Percentiles rank a stretch among this genome's conserved stretches.
phyloP scores from a whole-genome alignment of 2,113 vertebrate species.

The Tursiops truncatus region DNA sequence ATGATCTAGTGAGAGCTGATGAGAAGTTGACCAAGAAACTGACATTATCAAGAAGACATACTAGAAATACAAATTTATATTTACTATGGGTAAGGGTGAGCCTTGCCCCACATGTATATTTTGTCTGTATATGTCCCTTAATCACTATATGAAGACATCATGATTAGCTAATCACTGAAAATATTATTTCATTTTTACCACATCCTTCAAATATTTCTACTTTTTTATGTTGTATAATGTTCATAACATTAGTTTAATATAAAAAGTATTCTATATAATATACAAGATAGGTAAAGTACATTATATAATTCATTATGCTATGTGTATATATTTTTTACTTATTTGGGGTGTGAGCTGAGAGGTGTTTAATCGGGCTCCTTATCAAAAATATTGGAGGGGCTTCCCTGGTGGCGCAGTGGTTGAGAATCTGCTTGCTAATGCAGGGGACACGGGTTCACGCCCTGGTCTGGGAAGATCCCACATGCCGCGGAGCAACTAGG shows the following conservation, averaged over 20 bases:
- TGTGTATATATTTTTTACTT: background rate
- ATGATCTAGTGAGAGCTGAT: background rate
- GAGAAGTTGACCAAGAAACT: background rate
- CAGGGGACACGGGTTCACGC: too few relatives aligned
- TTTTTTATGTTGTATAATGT: conserved; percentile 13
- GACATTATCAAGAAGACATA: background rate
- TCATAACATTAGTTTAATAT: background rate
- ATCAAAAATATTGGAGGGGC: background rate
- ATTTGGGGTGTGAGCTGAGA: background rate
- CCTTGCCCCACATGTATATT: background rate
- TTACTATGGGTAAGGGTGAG: background rate
- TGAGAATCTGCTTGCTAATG: too few relatives aligned
- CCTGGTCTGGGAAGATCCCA: too few relatives aligned
- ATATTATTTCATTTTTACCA: conserved; percentile 22
- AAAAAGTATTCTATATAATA: background rate
- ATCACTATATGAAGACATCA: background rate
- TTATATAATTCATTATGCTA: background rate
- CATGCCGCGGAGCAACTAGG: too few relatives aligned
- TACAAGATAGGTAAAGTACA: background rate
- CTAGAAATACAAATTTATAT: conserved; percentile 28
- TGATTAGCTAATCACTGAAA: background rate
- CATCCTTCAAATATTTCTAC: background rate
- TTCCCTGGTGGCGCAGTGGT: too few relatives aligned
- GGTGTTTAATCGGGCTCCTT: background rate
- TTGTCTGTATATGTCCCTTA: background rate